Conservation (phyloP, 23 tunicate genomes). For the Ciona savignyi region DNA sequence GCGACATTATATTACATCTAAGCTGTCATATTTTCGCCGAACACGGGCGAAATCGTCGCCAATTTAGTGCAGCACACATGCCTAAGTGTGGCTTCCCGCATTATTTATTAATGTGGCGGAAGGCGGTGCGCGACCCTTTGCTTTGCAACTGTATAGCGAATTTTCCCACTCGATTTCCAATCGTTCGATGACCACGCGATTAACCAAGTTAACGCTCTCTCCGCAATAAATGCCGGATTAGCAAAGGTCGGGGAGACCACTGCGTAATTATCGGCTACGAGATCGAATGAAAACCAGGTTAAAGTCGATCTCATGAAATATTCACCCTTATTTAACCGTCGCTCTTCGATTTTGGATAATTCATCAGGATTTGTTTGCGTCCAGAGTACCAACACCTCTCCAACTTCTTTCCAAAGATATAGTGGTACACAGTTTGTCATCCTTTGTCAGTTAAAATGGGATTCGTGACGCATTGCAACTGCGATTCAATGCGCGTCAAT, state of each 20-base stretch:
- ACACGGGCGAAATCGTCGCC: conserved; percentile 1
- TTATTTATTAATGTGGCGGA: too few relatives aligned
- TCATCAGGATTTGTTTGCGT: too few relatives aligned
- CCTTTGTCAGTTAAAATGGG: too few relatives aligned
- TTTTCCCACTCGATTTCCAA: background rate
- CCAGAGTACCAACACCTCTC: too few relatives aligned
- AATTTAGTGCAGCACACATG: background rate
- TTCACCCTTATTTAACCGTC: conserved; percentile 21
- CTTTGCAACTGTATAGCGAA: too few relatives aligned
- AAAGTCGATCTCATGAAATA: conserved; percentile 34
- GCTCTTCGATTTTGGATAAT: conserved; percentile 1
- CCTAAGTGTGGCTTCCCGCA: too few relatives aligned
- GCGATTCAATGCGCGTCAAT: background rate
- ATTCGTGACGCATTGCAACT: too few relatives aligned
- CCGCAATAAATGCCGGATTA: background rate
- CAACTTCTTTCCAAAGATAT: too few relatives aligned
- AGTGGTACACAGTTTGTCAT: too few relatives aligned
- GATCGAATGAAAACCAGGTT: conserved; percentile 24
- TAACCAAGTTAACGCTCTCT: conserved; percentile 12
- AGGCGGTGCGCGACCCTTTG: too few relatives aligned
- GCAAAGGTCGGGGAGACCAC: conserved; percentile 3
- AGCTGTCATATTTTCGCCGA: too few relatives aligned
- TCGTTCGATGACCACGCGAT: background rate
- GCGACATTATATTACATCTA: too few relatives aligned
- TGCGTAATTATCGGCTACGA: conserved; percentile 8